Evolutionary conservation across 2,797 vertebrate species (phyloP).

Genomic region (Capromys pilorides): DNA sequence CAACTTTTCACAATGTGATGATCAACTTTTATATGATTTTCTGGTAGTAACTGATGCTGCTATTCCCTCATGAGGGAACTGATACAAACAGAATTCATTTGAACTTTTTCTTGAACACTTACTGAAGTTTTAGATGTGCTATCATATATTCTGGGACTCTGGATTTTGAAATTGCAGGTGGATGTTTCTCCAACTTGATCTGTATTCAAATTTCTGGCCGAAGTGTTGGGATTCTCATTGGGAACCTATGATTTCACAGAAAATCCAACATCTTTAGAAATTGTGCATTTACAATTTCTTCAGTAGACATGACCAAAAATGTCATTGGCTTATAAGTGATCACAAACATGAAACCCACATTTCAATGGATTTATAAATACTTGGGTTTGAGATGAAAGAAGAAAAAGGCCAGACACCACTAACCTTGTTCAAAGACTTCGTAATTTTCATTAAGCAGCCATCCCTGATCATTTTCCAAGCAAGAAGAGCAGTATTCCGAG

Average conservation of each 20-base stretch:
- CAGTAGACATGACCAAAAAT: slow-evolving; percentile 62
- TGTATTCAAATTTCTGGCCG: slow-evolving; percentile 70
- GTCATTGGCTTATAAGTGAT: slow-evolving; percentile 60
- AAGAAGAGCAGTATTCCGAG: slow-evolving; percentile 93
- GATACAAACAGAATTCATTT: neutral
- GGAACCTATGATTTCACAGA: slow-evolving; percentile 82
- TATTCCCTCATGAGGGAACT: slow-evolving; percentile 47
- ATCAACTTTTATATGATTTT: slow-evolving; percentile 15
- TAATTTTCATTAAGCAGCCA: slow-evolving; percentile 93
- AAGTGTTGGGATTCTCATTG: slow-evolving; percentile 74
- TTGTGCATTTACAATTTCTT: slow-evolving; percentile 68
- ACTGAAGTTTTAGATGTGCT: slow-evolving; percentile 58
- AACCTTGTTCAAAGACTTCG: slow-evolving; percentile 92
- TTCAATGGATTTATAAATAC: slow-evolving; percentile 36
- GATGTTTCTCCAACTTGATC: slow-evolving; percentile 67
- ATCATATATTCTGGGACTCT: slow-evolving; percentile 34
- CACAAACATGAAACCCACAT: slow-evolving; percentile 43
- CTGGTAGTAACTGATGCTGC: slow-evolving; percentile 54
- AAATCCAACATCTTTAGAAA: slow-evolving; percentile 82
- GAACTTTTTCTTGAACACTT: slow-evolving; percentile 47
- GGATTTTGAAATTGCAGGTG: slow-evolving; percentile 63
- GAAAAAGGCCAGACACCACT: slow-evolving; percentile 84
- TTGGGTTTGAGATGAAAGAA: slow-evolving; percentile 67
- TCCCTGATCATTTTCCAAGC: slow-evolving; percentile 94
- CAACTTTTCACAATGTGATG: slow-evolving; percentile 69